Evolutionary conservation across 1,140 invertebrate species (phyloP), one percentile per base, ranked within the genome.

Genomic region (Bombus huntii): DNA sequence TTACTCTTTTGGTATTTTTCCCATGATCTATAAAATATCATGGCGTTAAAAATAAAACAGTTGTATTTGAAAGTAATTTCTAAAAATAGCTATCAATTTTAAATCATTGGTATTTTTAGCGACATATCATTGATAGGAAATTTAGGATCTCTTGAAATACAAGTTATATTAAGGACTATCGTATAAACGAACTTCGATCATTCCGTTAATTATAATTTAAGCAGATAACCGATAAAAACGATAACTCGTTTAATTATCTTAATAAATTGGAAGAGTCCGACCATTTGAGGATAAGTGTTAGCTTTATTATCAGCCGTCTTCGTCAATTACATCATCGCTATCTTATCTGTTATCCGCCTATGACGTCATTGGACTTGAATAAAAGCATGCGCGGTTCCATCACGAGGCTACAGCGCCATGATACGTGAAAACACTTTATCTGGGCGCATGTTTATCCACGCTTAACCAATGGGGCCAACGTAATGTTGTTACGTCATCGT

Each of bases 371-470:
- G n/a, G 12, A 37, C 25, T 25, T 10, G n/a, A 28, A 39, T 53
- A 1, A 2, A 28, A n/a, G 59, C 62, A 28, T 53, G 81, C 74
- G 74, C 44, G 31, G 76, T 71, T 22, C 34, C 15, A 42, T 13
- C 15, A 15, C 44, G 8, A 25, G 31, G 28, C 37, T 39, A 47
- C 53, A 53, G 47, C 37, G 18, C 42, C 34, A 44, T 13, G 12
- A 77, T 76, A 66, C n/a, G 34, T 8, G 42, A 66, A 66, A 77
- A 57, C n/a, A 65, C 62, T 53, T 83, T 42, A 42, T 22, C 47
- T 44, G 22, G 9, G 72, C 73, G 73, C 81, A 68, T 77, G 59
- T 77, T 76, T 77, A 77, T 62, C 80, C 66, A 68, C 37, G 73
- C 34, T 42, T 31, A 42, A 83, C 81, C 81, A 83, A 83, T 83